Conservation (phyloP, 1,140 invertebrate species). For the Chlorops oryzae region DNA sequence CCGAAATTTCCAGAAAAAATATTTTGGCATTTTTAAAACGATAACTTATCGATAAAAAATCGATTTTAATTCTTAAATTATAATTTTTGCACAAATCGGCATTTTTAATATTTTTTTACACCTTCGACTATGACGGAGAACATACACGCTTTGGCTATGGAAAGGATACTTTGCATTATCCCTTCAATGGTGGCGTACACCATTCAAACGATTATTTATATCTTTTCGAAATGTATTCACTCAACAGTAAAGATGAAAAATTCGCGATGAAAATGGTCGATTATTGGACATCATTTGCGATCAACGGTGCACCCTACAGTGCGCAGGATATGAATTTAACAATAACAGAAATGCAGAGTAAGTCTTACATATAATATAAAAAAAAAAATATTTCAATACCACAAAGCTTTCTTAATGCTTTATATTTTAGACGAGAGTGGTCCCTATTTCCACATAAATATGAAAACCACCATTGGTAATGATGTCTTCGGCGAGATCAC, state of each 20-base stretch:
- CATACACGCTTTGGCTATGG: slow-evolving; percentile 43
- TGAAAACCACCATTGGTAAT: slow-evolving; percentile 13
- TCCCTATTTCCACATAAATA: slow-evolving; percentile 32
- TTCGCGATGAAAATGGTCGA: slow-evolving; percentile 43
- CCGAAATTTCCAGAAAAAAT: no score
- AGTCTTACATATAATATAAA: slow-evolving; percentile 7
- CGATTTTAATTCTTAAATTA: no score
- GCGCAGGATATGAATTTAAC: slow-evolving; percentile 20
- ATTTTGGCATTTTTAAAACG: no score
- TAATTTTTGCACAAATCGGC: no score
- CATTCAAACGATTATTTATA: slow-evolving; percentile 46
- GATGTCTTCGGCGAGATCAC: slow-evolving; percentile 31
- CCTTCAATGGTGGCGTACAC: slow-evolving; percentile 45
- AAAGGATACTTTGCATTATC: slow-evolving; percentile 35
- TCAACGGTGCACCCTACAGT: slow-evolving; percentile 23
- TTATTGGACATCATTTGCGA: slow-evolving; percentile 46
- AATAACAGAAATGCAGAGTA: slow-evolving; percentile 14
- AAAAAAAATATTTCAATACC: neutral
- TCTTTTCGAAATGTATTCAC: slow-evolving; percentile 32
- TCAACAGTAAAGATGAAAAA: slow-evolving; percentile 27
- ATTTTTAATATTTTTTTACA: slow-evolving; percentile 39
- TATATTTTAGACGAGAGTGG: slow-evolving; percentile 18
- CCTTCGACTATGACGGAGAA: slow-evolving; percentile 38
- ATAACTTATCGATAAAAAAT: no score
- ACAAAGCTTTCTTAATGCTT: neutral